A percentile compares a stretch with the other conserved stretches of the same genome.
These are phyloP conservation scores for Itoplectis maculator DNA, from an alignment of 2,888 invertebrate genomes.

Conservation along the genomic window DNA sequence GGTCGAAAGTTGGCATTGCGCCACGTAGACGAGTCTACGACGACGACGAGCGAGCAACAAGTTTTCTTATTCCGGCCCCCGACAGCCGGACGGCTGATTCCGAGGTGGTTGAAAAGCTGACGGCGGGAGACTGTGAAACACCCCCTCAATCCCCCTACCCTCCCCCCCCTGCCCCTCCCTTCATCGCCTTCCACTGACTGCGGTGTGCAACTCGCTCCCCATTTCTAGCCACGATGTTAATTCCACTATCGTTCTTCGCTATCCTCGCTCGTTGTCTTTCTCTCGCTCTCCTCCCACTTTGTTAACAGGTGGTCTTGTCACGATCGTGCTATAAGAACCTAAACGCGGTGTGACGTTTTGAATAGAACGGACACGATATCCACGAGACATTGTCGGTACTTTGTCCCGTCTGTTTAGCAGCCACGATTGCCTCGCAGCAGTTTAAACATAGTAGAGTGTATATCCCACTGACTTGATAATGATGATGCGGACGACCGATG, in stretches of 20 bases:
- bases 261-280: slow-evolving; percentile 52
- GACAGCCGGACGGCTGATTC: slow-evolving; percentile 65
- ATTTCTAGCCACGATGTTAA: slow-evolving; percentile 73
- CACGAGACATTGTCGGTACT: neutral
- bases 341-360: slow-evolving; percentile 54
- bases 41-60: slow-evolving; percentile 78
- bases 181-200: slow-evolving; percentile 26
- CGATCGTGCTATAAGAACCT: slow-evolving; percentile 63
- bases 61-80: slow-evolving; percentile 80
- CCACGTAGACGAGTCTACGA: slow-evolving; percentile 70
- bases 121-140: neutral
- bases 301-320: slow-evolving; percentile 78
- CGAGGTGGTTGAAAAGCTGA: slow-evolving; percentile 34
- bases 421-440: neutral
- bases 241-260: slow-evolving; percentile 71
- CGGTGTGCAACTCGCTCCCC: slow-evolving; percentile 21
- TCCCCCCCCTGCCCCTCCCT: too few relatives aligned
- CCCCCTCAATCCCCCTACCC: too few relatives aligned
- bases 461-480: too few relatives aligned
- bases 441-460: too few relatives aligned
- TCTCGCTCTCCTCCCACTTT: slow-evolving; percentile 21
- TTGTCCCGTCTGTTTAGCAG: slow-evolving; percentile 8
- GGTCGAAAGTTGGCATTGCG: slow-evolving; percentile 77
- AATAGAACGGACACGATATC: slow-evolving; percentile 35
- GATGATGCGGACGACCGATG: too few relatives aligned